Evolutionary conservation across 2,797 vertebrate genomes (phyloP).

Genomic region (Strix occidentalis): DNA sequence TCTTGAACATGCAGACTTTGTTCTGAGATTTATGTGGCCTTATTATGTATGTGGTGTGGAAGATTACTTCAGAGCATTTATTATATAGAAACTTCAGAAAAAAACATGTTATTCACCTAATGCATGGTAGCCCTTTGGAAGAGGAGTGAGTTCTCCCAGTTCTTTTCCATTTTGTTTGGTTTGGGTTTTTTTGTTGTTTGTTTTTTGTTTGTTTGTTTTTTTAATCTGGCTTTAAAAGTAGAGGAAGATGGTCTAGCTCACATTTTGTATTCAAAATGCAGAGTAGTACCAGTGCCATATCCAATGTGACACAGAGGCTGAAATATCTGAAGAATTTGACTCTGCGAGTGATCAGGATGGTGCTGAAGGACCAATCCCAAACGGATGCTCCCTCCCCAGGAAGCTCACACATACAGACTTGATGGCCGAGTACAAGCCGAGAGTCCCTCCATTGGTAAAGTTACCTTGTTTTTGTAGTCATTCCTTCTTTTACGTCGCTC

Average conservation of each 20-base stretch:
- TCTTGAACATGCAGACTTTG: not conserved
- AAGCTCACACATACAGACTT: not conserved
- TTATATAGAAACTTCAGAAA: not conserved
- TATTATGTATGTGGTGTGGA: not conserved
- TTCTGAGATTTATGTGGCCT: not conserved
- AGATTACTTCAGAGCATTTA: not conserved
- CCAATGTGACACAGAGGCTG: not conserved
- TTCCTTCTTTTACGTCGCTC: not conserved
- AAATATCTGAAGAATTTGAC: not conserved
- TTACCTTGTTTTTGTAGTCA: not conserved
- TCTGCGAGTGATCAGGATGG: fast-evolving
- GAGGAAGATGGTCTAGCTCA: not conserved
- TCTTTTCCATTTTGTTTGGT: not conserved
- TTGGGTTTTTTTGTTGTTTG: not conserved
- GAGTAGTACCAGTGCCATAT: not conserved
- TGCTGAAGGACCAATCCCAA: not conserved
- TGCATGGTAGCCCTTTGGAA: not conserved
- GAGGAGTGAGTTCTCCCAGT: not conserved
- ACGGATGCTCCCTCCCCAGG: not conserved
- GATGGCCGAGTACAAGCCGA: not conserved
- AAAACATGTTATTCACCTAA: not conserved
- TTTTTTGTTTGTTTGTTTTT: not conserved
- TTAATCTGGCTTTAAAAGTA: not conserved
- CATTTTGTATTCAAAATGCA: not conserved
- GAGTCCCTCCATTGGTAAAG: not conserved